Evolutionary conservation across 64 coral and sea anemone genomes (phyloP).

Genomic region (Montipora efflorescens): DNA sequence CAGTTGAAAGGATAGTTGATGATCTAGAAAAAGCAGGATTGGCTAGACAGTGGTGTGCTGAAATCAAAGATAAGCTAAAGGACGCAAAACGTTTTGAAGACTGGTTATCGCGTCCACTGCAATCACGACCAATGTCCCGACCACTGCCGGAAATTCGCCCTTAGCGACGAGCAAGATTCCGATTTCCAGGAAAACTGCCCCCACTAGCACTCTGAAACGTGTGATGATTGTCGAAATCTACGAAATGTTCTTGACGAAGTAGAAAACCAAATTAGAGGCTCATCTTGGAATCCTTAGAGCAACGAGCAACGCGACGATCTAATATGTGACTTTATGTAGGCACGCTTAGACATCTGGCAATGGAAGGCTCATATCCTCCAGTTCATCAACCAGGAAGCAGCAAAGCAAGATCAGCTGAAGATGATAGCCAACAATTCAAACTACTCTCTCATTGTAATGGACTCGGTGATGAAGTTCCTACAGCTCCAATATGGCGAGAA

Average conservation of each 20-base stretch:
- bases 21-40: too few species aligned
- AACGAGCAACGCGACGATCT: slow-evolving; percentile 34
- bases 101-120: too few species aligned
- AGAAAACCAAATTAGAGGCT: not conserved
- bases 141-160: not conserved
- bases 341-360: slow-evolving; percentile 14
- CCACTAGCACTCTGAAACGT: not conserved
- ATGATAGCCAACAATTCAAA: not conserved
- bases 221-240: slow-evolving; percentile 2
- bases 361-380: slow-evolving; percentile 54
- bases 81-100: too few species aligned
- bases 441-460: too few species aligned
- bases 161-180: not conserved
- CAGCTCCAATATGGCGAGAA: not conserved
- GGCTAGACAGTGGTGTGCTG: too few species aligned
- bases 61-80: too few species aligned
- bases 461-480: too few species aligned
- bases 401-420: slow-evolving; percentile 36
- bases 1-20: too few species aligned
- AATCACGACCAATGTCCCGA: not conserved
- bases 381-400: slow-evolving; percentile 31
- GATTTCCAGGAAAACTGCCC: not conserved
- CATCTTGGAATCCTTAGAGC: not conserved
- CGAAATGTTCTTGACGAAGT: not conserved
- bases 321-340: slow-evolving; percentile 27